A percentile compares a stretch with the other conserved stretches of the same genome.
phyloP scores from a whole-genome alignment of 2,113 vertebrate genomes.

The Spea multiplicata region DNA sequence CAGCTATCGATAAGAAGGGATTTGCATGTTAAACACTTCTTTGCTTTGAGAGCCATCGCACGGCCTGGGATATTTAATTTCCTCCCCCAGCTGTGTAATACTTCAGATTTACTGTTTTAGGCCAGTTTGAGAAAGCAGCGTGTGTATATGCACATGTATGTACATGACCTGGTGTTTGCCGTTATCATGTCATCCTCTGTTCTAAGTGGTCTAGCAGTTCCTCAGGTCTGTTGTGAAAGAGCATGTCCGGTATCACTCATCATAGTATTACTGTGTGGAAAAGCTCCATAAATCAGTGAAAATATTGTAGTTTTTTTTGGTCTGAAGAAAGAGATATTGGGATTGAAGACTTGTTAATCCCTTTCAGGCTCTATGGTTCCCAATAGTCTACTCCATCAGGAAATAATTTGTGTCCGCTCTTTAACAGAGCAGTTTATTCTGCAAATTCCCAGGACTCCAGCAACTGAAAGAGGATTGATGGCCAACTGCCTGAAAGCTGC shows the following conservation, averaged over 20 bases:
- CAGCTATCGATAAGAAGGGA: constrained; percentile 30
- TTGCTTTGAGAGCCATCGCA: constrained; percentile 54
- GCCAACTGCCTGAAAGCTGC: constrained; percentile 16
- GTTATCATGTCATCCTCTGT: too few species aligned
- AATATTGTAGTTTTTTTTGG: too few species aligned
- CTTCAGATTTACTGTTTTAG: constrained; percentile 22
- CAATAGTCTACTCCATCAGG: constrained; percentile 8
- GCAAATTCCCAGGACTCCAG: constrained; percentile 20
- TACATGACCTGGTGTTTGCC: too few species aligned
- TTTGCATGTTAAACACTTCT: constrained; percentile 49
- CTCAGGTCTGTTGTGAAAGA: too few species aligned
- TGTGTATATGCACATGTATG: too few species aligned
- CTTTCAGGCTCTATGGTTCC: background rate
- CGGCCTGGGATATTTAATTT: constrained; percentile 56
- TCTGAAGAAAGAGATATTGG: too few species aligned
- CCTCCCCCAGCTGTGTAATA: constrained; percentile 55
- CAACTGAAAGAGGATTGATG: constrained; percentile 20
- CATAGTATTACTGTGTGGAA: too few species aligned
- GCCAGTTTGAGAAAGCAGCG: too few species aligned
- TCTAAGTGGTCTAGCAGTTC: too few species aligned
- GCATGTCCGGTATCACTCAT: too few species aligned
- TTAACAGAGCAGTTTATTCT: constrained; percentile 10
- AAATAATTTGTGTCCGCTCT: constrained; percentile 11
- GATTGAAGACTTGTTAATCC: background rate
- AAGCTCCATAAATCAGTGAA: too few species aligned